Conservation (phyloP, 92 coral and sea anemone genomes). For the Pocillopora meandrina region DNA sequence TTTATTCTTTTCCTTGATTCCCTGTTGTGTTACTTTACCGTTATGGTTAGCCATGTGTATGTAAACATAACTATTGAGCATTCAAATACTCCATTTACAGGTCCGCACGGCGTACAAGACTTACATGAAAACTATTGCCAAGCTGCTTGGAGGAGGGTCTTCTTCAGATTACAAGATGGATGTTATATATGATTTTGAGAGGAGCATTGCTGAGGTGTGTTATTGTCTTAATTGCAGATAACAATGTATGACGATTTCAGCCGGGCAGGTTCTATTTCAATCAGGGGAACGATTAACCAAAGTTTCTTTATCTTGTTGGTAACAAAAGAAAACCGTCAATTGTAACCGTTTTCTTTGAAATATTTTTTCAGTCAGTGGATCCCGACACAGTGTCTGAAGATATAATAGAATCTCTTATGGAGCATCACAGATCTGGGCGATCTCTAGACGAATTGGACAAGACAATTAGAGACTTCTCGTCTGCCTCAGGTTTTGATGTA, state of each 20-base stretch:
- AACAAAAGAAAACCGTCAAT: background rate
- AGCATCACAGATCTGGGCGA: constrained; percentile 16
- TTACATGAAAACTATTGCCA: constrained; percentile 73
- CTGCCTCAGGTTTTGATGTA: constrained; percentile 1
- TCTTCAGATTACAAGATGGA: constrained; percentile 50
- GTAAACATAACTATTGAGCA: background rate
- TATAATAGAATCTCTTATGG: constrained; percentile 16
- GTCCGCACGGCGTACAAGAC: constrained; percentile 61
- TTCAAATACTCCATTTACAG: background rate
- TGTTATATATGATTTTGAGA: constrained; percentile 70
- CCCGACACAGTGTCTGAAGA: constrained; percentile 1
- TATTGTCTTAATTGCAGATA: background rate
- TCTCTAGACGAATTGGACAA: constrained; percentile 2
- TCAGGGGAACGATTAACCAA: background rate
- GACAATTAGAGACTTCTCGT: constrained; percentile 13
- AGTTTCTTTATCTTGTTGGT: background rate
- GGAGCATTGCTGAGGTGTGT: constrained; percentile 47
- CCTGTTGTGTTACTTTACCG: no score
- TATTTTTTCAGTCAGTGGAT: background rate
- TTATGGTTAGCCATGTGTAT: no score
- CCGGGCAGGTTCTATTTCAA: background rate
- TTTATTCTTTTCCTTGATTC: no score
- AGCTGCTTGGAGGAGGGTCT: constrained; percentile 61
- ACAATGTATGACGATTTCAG: background rate
- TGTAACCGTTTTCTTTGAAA: background rate